A percentile compares a stretch with the other conserved stretches of the same genome.
Evolutionary conservation across 2,797 vertebrate species (phyloP).

Genomic region (Naso thynnoides): DNA sequence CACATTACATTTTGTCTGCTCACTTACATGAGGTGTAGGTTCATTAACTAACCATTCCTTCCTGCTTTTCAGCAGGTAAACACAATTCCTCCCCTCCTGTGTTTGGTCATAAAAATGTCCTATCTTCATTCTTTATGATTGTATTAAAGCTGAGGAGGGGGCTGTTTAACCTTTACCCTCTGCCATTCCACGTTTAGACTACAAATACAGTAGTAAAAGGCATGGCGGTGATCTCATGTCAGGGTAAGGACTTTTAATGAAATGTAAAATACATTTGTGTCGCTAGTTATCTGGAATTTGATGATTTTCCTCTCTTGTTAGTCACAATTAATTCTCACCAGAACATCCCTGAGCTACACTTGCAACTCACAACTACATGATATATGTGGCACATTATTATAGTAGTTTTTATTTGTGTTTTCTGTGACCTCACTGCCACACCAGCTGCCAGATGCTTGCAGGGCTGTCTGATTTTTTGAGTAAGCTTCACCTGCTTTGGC

Average conservation of each 20-base stretch:
- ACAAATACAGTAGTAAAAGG: slow-evolving; percentile 37
- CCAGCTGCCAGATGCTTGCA: slow-evolving; percentile 49
- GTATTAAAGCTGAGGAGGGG: slow-evolving; percentile 23
- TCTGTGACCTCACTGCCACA: slow-evolving; percentile 44
- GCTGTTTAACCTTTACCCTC: slow-evolving; percentile 44
- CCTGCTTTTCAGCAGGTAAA: slow-evolving; percentile 36
- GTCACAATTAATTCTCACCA: slow-evolving; percentile 13
- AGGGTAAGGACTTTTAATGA: not conserved
- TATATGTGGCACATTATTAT: slow-evolving; percentile 15
- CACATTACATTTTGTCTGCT: slow-evolving; percentile 43
- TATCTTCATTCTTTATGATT: slow-evolving; percentile 39
- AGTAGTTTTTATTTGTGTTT: slow-evolving; percentile 38
- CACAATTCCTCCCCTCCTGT: slow-evolving; percentile 38
- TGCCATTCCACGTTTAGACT: slow-evolving; percentile 27
- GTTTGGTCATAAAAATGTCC: slow-evolving; percentile 64
- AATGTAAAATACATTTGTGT: slow-evolving; percentile 10
- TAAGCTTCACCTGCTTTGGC: slow-evolving; percentile 56
- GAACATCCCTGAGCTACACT: slow-evolving; percentile 15
- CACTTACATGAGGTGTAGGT: slow-evolving; percentile 28
- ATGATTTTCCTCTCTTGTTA: slow-evolving; percentile 6
- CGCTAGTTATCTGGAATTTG: slow-evolving; percentile 11
- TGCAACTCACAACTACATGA: slow-evolving; percentile 18
- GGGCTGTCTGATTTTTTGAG: slow-evolving; percentile 34
- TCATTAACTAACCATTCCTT: slow-evolving; percentile 44
- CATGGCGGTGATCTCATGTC: slow-evolving; percentile 13